Base-by-base conservation (phyloP, 2,888 invertebrate species). In the Bombylius discolor region DNA sequence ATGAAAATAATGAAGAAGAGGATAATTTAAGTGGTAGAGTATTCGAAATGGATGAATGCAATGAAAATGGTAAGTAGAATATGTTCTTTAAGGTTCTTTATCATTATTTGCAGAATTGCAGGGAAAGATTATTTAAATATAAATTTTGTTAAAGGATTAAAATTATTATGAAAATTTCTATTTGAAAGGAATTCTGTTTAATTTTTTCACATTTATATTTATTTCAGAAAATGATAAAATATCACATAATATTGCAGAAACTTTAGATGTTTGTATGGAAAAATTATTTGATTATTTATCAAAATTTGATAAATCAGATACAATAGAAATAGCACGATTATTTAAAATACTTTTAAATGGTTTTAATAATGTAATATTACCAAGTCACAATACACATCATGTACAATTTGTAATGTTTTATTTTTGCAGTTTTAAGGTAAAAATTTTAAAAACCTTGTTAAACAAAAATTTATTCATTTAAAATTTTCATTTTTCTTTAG, bases 291-390 rank as follows among this genome's bases (percentile, higher is more conserved):
- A 77, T 56, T 92, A 85, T 76, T 72, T 55, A 8, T 23, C 31
- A 23, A 50, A 34, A 23, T 51, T 50, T 47, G 31, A 31, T 13
- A 36, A 14, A 36, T 13, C 36, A n/a, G 31, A 7, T 7, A 11
- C 23, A 3, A 31, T 34, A 1, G 48, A 53, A 39, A 49, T 23
- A 14, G 23, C 39, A n/a, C 32, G 36, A 12, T 67, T 68, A 48
- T 76, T 84, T 11, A 81, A 83, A 67, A 73, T 77, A 12, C 64
- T 82, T 52, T 75, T 90, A 58, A 76, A 75, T 59, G 79, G 84
- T 4, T 96, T 95, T 71, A 89, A 94, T 64, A 81, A 81, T 65
- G 77, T 88, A 45, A 81, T 96, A 61, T 72, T 96, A 58, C 87
- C 88, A 1, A 92, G 92, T 1, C 84, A 91, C 71, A 88, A 86